phyloP scores from a whole-genome alignment of 1,140 invertebrate genomes.

The Penaeus chinensis region DNA sequence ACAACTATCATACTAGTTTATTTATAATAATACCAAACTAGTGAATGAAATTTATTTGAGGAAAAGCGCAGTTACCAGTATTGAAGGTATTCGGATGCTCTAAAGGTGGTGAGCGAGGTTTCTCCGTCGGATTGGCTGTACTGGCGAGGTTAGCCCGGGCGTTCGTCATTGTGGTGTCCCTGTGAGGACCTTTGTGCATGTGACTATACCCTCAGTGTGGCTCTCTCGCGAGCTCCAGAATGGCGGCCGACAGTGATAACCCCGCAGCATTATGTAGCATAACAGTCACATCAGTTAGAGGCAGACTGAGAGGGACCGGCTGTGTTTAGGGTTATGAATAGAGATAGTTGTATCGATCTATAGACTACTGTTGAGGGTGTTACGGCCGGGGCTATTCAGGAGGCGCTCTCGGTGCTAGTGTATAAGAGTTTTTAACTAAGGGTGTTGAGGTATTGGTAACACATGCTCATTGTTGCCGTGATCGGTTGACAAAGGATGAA shows the following conservation, averaged over 20 bases:
- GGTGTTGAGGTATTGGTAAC: constrained; percentile 49
- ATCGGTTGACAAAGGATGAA: constrained; percentile 19
- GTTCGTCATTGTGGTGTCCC: constrained; percentile 49
- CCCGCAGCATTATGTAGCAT: constrained; percentile 56
- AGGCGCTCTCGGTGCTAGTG: constrained; percentile 45
- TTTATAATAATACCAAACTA: too few relatives aligned
- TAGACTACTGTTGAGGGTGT: constrained; percentile 31
- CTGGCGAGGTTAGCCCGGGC: constrained; percentile 32
- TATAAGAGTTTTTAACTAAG: constrained; percentile 37
- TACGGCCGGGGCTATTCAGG: constrained; percentile 38
- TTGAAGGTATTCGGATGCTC: background rate
- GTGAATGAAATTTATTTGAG: too few relatives aligned
- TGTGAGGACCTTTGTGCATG: constrained; percentile 50
- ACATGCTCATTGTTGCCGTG: constrained; percentile 42
- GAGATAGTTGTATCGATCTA: constrained; percentile 44
- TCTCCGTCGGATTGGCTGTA: background rate
- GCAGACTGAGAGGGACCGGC: constrained; percentile 40
- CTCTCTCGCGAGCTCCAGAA: constrained; percentile 46
- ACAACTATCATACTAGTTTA: background rate
- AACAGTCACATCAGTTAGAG: constrained; percentile 61
- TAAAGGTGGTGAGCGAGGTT: background rate
- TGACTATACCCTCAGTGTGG: constrained; percentile 55
- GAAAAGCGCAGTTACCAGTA: background rate
- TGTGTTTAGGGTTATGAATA: constrained; percentile 56
- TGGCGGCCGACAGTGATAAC: constrained; percentile 57